phyloP scores from a whole-genome alignment of 2,888 invertebrate species.

The Mimumesa dahlbomi region DNA sequence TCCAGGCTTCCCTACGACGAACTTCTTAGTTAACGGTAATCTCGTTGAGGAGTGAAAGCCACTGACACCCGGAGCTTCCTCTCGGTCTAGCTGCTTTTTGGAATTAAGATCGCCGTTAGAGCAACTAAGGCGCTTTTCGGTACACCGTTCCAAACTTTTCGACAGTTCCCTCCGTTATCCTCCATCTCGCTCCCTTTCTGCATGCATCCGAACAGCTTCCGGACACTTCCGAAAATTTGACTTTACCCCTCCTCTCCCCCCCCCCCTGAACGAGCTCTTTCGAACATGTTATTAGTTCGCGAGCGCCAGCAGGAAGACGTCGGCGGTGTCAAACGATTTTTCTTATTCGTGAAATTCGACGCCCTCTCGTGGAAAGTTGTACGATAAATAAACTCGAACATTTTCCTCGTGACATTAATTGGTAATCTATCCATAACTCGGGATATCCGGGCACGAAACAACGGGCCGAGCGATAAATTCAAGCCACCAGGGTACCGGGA shows the following conservation, averaged over 20 bases:
- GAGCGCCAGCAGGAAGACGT: no score
- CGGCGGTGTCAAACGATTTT: background rate
- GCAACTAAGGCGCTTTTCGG: background rate
- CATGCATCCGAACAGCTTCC: no score
- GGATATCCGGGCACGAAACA: no score
- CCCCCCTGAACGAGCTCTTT: background rate
- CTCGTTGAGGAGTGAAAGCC: slow-evolving; percentile 46
- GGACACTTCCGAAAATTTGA: background rate
- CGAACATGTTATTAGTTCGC: background rate
- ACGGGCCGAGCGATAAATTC: no score
- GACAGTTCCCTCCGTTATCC: background rate
- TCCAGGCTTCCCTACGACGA: slow-evolving; percentile 18
- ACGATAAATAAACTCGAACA: no score
- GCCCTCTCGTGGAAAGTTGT: no score
- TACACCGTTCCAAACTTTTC: background rate
- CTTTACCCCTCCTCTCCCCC: background rate
- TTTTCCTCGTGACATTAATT: no score
- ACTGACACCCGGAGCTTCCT: slow-evolving; percentile 21
- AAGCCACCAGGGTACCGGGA: no score
- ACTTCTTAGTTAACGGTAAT: slow-evolving; percentile 54
- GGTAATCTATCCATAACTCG: no score
- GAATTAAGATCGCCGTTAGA: slow-evolving; percentile 16
- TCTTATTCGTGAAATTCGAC: no score
- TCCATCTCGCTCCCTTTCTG: no score
- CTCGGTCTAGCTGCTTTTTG: slow-evolving; percentile 13